Evolutionary conservation across 2,888 invertebrate genomes (phyloP).

Genomic region (Thera britannica): DNA sequence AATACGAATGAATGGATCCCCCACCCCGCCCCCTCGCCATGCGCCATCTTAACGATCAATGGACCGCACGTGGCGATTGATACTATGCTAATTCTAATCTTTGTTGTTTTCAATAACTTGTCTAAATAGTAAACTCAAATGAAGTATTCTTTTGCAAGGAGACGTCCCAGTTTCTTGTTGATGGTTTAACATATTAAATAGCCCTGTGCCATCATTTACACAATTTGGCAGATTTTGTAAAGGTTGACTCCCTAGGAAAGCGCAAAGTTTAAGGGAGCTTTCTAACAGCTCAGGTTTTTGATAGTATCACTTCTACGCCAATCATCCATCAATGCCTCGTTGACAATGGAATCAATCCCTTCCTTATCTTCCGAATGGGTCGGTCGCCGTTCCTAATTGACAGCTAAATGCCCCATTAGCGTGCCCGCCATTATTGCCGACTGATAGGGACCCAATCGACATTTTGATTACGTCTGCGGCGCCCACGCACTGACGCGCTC

Average conservation of each 20-base stretch:
- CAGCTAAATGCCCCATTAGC: constrained; percentile 73
- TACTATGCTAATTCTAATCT: constrained; percentile 55
- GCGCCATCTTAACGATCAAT: constrained; percentile 65
- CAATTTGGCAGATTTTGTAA: too few species aligned
- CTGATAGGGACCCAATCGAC: constrained; percentile 54
- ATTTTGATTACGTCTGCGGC: constrained; percentile 51
- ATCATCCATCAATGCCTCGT: constrained; percentile 39
- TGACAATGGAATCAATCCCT: constrained; percentile 50
- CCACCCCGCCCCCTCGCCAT: constrained; percentile 55
- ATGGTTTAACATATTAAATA: background rate
- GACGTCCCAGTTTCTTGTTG: constrained; percentile 5
- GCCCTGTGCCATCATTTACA: too few species aligned
- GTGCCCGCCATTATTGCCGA: constrained; percentile 58
- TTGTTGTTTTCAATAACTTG: constrained; percentile 25
- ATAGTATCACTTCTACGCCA: constrained; percentile 25
- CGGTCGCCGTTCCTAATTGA: constrained; percentile 64
- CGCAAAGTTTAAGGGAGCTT: background rate
- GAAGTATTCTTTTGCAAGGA: constrained; percentile 20
- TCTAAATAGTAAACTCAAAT: constrained; percentile 27
- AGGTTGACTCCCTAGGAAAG: background rate
- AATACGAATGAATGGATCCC: constrained; percentile 76
- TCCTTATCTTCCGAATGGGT: constrained; percentile 31
- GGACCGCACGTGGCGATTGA: constrained; percentile 75
- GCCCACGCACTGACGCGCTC: constrained; percentile 44
- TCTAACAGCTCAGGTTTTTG: constrained; percentile 26